Base-by-base conservation (phyloP, 2,113 vertebrate genomes). In the Oreotragus oreotragus region DNA sequence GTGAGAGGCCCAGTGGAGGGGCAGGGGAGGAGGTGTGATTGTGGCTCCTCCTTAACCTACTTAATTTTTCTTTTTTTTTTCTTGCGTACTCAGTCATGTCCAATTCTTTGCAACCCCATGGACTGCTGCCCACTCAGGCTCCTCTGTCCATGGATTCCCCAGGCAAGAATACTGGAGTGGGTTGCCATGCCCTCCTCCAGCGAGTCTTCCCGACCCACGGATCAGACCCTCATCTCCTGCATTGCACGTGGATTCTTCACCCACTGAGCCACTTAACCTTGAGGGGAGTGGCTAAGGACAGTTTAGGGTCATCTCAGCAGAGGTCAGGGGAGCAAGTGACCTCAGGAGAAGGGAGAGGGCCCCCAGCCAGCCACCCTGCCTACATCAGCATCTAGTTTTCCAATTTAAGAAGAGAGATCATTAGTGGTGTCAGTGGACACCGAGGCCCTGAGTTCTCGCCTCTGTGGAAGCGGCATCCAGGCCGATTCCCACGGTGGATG, bases 401-500 rank as follows among this genome's bases (percentile, higher is more conserved):
- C 7, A 3, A 17, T 15, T 36, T 39, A 39, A n/a, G 19, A 51
- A 11, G 2, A 13, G 3, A 25, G 4, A 47, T 3, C 45, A 55
- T 6, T 2, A 5, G 3, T 7, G 12, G 1, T 12, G 6, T 11
- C 19, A 0, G 11, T 10, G 57, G 19, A 30, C 28, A 55, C 60
- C 1, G 2, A 84, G 8, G 13, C 5, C 45, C 45, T 21, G 47
- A 39, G n/a, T 49, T 30, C 47, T 25, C 13, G 0, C 17, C 4
- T 51, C 70, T 2, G 0, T 1, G n/a, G 5, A 30, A 55, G 36
- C 5, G 14, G 28, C 57, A 28, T 13, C 5, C 73, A 27, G 8
- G 8, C 17, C 10, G 1, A 2, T 17, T 21, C 6, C 27, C 9
- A 0, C 2, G 1, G 17, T 3, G 25, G 36, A 4, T 2, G 7